Evolutionary conservation across 2,888 invertebrate genomes (phyloP).

Genomic region (Hofmannophila pseudospretella): DNA sequence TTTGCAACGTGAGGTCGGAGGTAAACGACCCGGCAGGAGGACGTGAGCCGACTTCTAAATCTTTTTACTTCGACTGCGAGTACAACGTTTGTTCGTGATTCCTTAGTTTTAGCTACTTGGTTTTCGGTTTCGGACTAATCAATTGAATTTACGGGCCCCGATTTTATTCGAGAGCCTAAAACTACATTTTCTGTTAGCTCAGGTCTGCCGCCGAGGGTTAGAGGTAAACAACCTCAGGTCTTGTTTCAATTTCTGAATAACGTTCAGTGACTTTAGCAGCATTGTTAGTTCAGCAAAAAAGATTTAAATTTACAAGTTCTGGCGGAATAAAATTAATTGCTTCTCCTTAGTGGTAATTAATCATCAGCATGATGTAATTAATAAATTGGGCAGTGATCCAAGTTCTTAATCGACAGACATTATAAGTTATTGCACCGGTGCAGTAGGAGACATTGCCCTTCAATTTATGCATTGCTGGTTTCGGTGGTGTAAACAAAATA

Average conservation of each 20-base stretch:
- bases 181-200: conserved; percentile 3
- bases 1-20: conserved; percentile 30
- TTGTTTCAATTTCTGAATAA: conserved; percentile 20
- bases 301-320: too few relatives aligned
- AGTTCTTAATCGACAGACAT: too few relatives aligned
- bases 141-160: not conserved
- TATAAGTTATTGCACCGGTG: too few relatives aligned
- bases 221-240: conserved; percentile 38
- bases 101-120: not conserved
- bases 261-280: conserved; percentile 41
- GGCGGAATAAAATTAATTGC: too few relatives aligned
- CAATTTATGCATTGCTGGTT: too few relatives aligned
- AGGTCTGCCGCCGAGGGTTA: conserved; percentile 28
- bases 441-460: too few relatives aligned
- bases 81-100: not conserved
- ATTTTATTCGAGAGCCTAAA: not conserved
- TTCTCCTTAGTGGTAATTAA: too few relatives aligned
- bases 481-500: too few relatives aligned
- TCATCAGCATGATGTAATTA: too few relatives aligned
- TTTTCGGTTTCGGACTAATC: not conserved
- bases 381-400: too few relatives aligned
- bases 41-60: conserved; percentile 1
- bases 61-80: too few relatives aligned
- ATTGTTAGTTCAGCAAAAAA: too few relatives aligned
- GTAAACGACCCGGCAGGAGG: conserved; percentile 23